Conservation (phyloP, 2,113 vertebrate species). For the Syrrhaptes paradoxus region DNA sequence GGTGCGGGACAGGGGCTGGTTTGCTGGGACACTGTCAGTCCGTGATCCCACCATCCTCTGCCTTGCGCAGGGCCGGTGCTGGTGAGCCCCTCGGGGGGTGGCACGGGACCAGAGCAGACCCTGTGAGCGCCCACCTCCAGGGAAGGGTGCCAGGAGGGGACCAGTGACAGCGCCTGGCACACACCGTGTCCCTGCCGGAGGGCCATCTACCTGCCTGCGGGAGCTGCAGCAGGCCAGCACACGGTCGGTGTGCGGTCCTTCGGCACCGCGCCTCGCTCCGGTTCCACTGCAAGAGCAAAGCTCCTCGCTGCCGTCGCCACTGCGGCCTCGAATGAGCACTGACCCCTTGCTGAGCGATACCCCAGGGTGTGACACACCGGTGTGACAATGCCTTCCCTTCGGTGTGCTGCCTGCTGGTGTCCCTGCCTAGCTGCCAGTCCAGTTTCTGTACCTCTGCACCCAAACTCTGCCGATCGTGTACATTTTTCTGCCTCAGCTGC, state of each 20-base stretch:
- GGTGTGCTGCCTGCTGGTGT: neutral
- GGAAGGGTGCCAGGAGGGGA: neutral
- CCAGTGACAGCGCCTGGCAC: accelerated
- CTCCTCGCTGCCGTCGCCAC: accelerated
- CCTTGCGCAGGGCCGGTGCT: neutral
- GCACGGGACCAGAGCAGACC: neutral
- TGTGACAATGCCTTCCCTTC: neutral
- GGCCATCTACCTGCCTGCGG: neutral
- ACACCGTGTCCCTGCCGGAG: accelerated
- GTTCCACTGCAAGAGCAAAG: neutral
- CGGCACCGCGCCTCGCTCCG: neutral
- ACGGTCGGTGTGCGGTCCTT: neutral
- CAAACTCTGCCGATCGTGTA: neutral
- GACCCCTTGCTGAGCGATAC: neutral
- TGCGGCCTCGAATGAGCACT: neutral
- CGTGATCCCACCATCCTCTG: accelerated
- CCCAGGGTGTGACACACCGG: accelerated
- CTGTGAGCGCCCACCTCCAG: neutral
- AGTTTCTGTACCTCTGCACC: neutral
- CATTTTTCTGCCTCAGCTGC: neutral
- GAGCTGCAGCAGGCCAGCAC: neutral
- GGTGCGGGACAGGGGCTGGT: neutral
- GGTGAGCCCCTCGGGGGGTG: neutral
- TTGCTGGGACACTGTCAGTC: neutral
- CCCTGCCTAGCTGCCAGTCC: neutral